Base-by-base conservation (phyloP, 1,140 invertebrate species). In the Sipha flava region DNA sequence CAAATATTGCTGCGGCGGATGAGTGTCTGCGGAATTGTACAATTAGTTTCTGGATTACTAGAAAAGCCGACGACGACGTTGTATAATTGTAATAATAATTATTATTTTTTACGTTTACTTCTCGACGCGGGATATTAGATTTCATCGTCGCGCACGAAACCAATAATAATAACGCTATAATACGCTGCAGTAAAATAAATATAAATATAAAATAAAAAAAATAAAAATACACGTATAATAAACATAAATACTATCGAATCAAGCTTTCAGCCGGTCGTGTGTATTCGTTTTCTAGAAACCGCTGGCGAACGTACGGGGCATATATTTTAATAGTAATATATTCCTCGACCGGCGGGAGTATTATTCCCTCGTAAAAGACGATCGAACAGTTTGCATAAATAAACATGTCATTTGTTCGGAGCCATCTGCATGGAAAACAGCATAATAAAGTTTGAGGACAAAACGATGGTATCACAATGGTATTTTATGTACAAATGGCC, bases 391-490 rank as follows among this genome's bases (percentile, higher is more conserved):
- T 77, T 77, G 73, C 52, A 77, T 59, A 77, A 77, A 77, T 59
- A 77, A 77, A 77, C 73, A 77, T 77, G 52, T 77, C 52, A 77
- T 59, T 77, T 77, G 73, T 77, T 59, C 16, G 21, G 12, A 59
- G 21, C 52, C 73, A 59, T 59, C 73, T 59, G 73, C 52, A 59
- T 7, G 23, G 31, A 59, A 77, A 77, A 77, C 73, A 77, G 34
- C 73, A 77, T 77, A 77, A 77, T 77, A 77, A 77, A 77, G 52
- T 77, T 77, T 59, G 49, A 43, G 52, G 73, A 77, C 73, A 77
- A 77, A 77, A 59, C 52, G 73, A 77, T 77, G 52, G 21, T 77
- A 77, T 77, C 73, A 77, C 73, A 57, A 77, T 57, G 49, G 52
- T 77, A 59, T 77, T 77, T 77, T 77, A 77, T 77, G 34, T 40